Conservation (phyloP, 2,888 invertebrate species). For the Zygogramma bicolorata region DNA sequence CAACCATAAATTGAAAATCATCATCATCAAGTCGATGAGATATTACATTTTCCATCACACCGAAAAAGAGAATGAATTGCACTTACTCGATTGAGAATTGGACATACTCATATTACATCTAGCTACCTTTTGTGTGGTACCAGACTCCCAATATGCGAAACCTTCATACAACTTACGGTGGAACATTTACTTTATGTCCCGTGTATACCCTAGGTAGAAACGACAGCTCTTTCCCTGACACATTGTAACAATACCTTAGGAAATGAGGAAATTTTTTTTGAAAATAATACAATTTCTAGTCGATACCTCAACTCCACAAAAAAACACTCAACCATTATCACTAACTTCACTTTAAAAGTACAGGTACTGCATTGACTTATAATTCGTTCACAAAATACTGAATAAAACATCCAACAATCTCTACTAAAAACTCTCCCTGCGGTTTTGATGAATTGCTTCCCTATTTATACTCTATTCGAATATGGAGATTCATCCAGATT, state of each 20-base stretch:
- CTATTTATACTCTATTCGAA: too few relatives aligned
- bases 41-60: slow-evolving; percentile 7
- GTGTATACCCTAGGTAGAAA: not conserved
- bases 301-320: too few relatives aligned
- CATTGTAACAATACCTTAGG: not conserved
- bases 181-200: slow-evolving; percentile 8
- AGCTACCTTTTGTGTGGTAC: slow-evolving; percentile 3
- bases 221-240: not conserved
- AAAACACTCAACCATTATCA: too few relatives aligned
- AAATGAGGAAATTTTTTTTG: not conserved
- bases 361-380: too few relatives aligned
- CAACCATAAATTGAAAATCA: slow-evolving; percentile 13
- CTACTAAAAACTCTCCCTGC: too few relatives aligned
- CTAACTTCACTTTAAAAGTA: too few relatives aligned
- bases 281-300: too few relatives aligned
- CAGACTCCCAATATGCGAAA: slow-evolving; percentile 8
- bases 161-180: slow-evolving; percentile 2
- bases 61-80: slow-evolving; percentile 7
- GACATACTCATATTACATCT: slow-evolving; percentile 6
- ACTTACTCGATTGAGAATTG: slow-evolving; percentile 18
- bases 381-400: too few relatives aligned
- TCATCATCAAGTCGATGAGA: not conserved
- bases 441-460: too few relatives aligned
- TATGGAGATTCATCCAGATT: too few relatives aligned
- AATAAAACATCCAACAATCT: too few relatives aligned